Base-by-base conservation (phyloP, 1,140 invertebrate genomes). In the Lordiphosa stackelbergi region DNA sequence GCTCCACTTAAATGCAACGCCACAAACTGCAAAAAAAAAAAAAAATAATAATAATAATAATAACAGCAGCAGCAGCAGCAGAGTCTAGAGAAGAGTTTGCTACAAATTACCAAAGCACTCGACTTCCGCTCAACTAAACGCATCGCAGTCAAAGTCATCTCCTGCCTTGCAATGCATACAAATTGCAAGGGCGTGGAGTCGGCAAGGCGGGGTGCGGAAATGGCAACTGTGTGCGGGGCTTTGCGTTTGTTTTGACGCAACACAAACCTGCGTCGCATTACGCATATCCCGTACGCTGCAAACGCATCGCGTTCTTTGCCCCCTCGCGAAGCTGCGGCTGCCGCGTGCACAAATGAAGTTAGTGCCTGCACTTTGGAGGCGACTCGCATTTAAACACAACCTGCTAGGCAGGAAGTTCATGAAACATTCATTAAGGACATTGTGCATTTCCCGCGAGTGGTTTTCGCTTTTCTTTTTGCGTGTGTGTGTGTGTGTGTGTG, bases 61-160 rank as follows among this genome's bases (percentile, higher is more conserved):
- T 35, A 71, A 49, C 42, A 59, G 7, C 28, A 31, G 28, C 28
- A 31, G 28, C 7, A 7, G 28, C 28, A 7, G 24, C 24, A 28
- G 24, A 5, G 7, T 31, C 28, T 31, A 31, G 28, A 7, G 28
- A 31, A 40, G 53, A 69, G 71, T 55, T 81, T 59, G 61, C 63
- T 75, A 68, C 77, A 79, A 83, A 83, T 79, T 79, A 54, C 66
- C 68, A 66, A 79, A 79, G 77, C 77, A 74, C 75, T 75, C 75
- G 71, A 72, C 75, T 72, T 79, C 75, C 75, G 75, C 63, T 77
- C 63, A 75, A 69, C 77, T 72, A 83, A 83, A 79, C 72, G 71
- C 74, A 79, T 68, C 69, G 53, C 56, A 63, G 62, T 72, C 62
- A 52, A 66, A 69, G 58, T 61, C 43, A 6, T 48, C 19, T 31